Conservation (phyloP, 2,113 vertebrate genomes). For the Dendrocopos noguchii region DNA sequence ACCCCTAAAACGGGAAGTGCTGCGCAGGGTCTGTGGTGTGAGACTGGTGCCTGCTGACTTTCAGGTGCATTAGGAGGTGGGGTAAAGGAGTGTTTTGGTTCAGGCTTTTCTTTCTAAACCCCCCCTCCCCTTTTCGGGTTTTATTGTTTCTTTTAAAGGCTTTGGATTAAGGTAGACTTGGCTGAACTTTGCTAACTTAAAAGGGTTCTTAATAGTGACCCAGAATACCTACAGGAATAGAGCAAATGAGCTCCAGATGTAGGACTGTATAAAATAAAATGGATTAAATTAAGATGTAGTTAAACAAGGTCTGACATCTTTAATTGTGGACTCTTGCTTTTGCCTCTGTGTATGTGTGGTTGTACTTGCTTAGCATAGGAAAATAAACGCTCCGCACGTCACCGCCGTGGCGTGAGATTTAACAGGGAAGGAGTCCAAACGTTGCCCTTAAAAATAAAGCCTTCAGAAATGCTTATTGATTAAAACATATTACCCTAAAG, state of each 20-base stretch:
- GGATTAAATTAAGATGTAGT: conserved; percentile 71
- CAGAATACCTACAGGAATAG: conserved; percentile 68
- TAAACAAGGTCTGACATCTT: conserved; percentile 73
- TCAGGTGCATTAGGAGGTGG: conserved; percentile 47
- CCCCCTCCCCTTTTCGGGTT: not conserved
- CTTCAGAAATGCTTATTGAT: conserved; percentile 74
- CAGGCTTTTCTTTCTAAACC: not conserved
- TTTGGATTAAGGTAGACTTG: conserved; percentile 70
- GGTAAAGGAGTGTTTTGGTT: not conserved
- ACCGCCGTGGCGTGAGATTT: conserved; percentile 32
- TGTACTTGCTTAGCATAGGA: conserved; percentile 51
- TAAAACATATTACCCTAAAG: conserved; percentile 71
- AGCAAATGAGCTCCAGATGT: conserved; percentile 72
- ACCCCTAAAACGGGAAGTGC: not conserved
- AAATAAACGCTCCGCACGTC: conserved; percentile 27
- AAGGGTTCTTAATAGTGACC: conserved; percentile 66
- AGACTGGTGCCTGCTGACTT: conserved; percentile 12
- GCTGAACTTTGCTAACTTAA: conserved; percentile 70
- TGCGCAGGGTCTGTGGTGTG: not conserved
- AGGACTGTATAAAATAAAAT: conserved; percentile 62
- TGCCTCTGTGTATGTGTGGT: conserved; percentile 35
- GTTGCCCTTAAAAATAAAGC: conserved; percentile 68
- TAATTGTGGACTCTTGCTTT: conserved; percentile 71
- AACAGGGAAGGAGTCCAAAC: conserved; percentile 59
- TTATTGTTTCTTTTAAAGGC: conserved; percentile 37